phyloP scores from a whole-genome alignment of 2,113 vertebrate species.

The Toxotes jaculatrix region DNA sequence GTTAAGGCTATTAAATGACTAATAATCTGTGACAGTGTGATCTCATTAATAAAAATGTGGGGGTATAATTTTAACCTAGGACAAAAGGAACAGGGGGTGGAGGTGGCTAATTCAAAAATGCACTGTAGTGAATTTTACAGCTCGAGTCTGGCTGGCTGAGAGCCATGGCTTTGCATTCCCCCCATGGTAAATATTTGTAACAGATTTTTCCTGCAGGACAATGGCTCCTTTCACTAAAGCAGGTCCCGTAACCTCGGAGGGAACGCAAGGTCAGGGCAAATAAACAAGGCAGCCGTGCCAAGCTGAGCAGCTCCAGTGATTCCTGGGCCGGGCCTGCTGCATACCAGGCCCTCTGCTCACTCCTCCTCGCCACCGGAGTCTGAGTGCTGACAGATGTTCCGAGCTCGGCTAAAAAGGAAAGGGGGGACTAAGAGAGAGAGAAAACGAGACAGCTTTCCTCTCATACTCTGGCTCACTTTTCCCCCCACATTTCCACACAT shows the following conservation, averaged over 20 bases:
- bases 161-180: slow-evolving; percentile 90
- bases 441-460: slow-evolving; percentile 54
- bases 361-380: slow-evolving; percentile 69
- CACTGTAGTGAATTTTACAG: slow-evolving; percentile 93
- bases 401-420: slow-evolving; percentile 84
- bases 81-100: slow-evolving; percentile 77
- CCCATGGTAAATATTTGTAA: slow-evolving; percentile 98
- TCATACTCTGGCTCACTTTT: slow-evolving; percentile 8
- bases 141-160: slow-evolving; percentile 91
- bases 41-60: slow-evolving; percentile 96
- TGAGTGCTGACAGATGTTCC: slow-evolving; percentile 98
- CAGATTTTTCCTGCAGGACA: slow-evolving; percentile 97
- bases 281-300: slow-evolving; percentile 94
- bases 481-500: slow-evolving; percentile 42
- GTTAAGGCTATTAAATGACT: slow-evolving; percentile 90
- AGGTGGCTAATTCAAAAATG: slow-evolving; percentile 94
- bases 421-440: slow-evolving; percentile 41
- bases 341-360: slow-evolving; percentile 82
- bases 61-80: slow-evolving; percentile 92
- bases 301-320: slow-evolving; percentile 91
- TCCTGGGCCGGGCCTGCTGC: slow-evolving; percentile 85
- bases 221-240: slow-evolving; percentile 94
- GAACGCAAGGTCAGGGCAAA: slow-evolving; percentile 94
- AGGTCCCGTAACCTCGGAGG: slow-evolving; percentile 89
- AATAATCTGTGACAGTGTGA: slow-evolving; percentile 95